Percentiles rank a stretch among this genome's conserved stretches.
Evolutionary conservation across 2,113 vertebrate species (phyloP).

Genomic region (Ceratotherium simum): DNA sequence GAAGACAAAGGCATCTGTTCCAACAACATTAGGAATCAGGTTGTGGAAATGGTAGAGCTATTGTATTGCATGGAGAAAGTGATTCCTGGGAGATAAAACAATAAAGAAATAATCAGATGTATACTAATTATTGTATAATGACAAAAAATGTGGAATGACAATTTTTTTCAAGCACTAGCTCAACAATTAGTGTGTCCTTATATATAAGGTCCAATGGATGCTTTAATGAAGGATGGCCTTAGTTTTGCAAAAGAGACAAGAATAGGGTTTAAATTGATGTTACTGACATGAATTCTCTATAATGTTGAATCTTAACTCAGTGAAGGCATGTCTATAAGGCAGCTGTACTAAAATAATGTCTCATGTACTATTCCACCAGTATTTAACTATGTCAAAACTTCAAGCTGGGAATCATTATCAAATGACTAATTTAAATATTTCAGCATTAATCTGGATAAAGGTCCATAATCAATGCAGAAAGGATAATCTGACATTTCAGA

Average conservation of each 20-base stretch:
- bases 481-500: conserved; percentile 37
- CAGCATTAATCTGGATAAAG: conserved; percentile 18
- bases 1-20: neutral
- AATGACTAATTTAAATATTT: conserved; percentile 61
- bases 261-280: neutral
- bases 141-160: neutral
- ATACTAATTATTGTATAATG: neutral
- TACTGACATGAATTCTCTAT: neutral
- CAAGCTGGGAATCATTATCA: conserved; percentile 8
- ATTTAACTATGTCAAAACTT: neutral
- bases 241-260: neutral
- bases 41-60: neutral
- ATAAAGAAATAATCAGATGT: neutral
- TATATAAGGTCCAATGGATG: neutral
- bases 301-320: neutral
- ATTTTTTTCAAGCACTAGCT: neutral
- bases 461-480: conserved; percentile 44
- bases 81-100: neutral
- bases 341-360: neutral
- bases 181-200: neutral
- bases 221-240: neutral
- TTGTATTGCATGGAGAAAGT: neutral
- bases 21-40: rapidly evolving
- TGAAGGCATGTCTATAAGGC: neutral
- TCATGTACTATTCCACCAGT: neutral